Conservation (phyloP, 2,888 invertebrate genomes). For the Cantharis nigra region DNA sequence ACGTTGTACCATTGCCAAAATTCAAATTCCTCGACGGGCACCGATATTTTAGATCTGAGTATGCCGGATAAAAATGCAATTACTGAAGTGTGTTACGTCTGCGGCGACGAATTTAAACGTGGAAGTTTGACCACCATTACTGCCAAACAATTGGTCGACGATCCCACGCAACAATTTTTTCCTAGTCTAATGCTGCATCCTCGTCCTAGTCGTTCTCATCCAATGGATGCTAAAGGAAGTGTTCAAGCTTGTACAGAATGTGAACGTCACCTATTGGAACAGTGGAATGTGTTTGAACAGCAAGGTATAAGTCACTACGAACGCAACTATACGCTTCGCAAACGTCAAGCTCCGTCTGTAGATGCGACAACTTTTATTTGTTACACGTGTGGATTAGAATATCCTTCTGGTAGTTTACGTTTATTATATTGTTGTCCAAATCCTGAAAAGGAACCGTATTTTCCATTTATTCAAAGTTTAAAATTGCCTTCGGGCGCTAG, state of each 20-base stretch:
- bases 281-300: constrained; percentile 76
- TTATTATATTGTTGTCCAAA: constrained; percentile 84
- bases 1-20: constrained; percentile 51
- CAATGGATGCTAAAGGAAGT: constrained; percentile 78
- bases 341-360: constrained; percentile 68
- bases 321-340: constrained; percentile 79
- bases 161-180: constrained; percentile 67
- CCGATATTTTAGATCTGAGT: constrained; percentile 84
- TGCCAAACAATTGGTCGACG: constrained; percentile 60
- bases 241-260: constrained; percentile 84
- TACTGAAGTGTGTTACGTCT: constrained; percentile 88
- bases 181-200: constrained; percentile 80
- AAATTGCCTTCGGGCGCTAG: constrained; percentile 83
- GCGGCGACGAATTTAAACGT: constrained; percentile 85
- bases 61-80: constrained; percentile 92
- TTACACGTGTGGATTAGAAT: constrained; percentile 85
- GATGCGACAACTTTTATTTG: constrained; percentile 81
- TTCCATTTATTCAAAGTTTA: constrained; percentile 83
- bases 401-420: constrained; percentile 78
- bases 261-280: constrained; percentile 82
- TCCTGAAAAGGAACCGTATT: constrained; percentile 85
- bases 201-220: constrained; percentile 81
- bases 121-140: constrained; percentile 77
- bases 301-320: constrained; percentile 74
- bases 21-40: constrained; percentile 65